Evolutionary conservation across 2,113 vertebrate genomes (phyloP), one percentile per base, ranked within the genome.

Genomic region (Trichechus manatus): DNA sequence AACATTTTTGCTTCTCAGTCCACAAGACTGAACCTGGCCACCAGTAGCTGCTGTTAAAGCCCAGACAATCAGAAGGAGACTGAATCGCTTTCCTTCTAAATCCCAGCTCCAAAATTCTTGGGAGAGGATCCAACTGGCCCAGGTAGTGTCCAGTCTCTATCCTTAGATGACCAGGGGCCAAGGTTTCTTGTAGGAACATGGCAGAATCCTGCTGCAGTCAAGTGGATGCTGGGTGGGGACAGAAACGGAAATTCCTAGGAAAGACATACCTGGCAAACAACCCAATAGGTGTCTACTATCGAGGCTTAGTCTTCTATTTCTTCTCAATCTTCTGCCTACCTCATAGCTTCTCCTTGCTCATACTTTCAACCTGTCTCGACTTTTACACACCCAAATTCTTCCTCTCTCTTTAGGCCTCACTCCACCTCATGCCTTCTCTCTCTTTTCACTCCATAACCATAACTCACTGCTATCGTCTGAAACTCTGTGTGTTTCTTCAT

Each of bases 221-320:
- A 4, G 47, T 5, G 66, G 53, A 23, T 15, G 42, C 25, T 3
- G 6, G 15, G n/a, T 29, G 29, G 53, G 29, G 14, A 33, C 8
- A 33, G 27, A 33, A 19, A 31, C 68, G 6, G 33, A 68, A 8
- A 1, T 17, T 9, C 9, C 25, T 2, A n/a, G 63, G 61, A 68
- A 20, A 50, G 33, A 31, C 33, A 53, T 47, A 47, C 33, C 25
- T 47, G 63, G 29, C 15, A n/a, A 50, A 23, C n/a, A 10, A 5
- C 29, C 22, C 9, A 6, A 0, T 10, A 74, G 47, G 19, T 4
- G 0, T 39, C 50, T 70, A 4, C 27, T 59, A 1, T 0, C 6
- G 8, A 29, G 10, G 22, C 14, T 23, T 6, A 3, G 42, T 23
- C 31, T 74, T 64, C 36, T 39, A 44, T 77, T 42, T 13, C 1